Percentiles rank a stretch among this genome's conserved stretches.
Evolutionary conservation across 2,888 invertebrate species (phyloP).

Genomic region (Pinctada fucata): DNA sequence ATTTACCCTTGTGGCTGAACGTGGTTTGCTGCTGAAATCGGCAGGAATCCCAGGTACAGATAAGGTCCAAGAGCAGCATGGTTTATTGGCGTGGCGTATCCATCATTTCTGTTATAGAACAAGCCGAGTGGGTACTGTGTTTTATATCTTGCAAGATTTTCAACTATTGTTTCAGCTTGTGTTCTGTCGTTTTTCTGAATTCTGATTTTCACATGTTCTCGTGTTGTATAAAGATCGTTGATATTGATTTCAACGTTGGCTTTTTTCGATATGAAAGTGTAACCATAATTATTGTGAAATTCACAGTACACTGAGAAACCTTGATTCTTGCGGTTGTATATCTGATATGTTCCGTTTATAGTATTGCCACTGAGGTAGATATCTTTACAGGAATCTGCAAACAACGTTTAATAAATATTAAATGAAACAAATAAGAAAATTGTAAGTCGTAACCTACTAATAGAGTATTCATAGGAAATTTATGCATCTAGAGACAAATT

Average conservation of each 20-base stretch:
- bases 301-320: slow-evolving; percentile 48
- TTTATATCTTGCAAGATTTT: slow-evolving; percentile 39
- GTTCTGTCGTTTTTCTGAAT: slow-evolving; percentile 35
- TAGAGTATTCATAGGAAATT: no score
- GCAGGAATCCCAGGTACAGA: slow-evolving; percentile 45
- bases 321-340: slow-evolving; percentile 45
- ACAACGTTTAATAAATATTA: background rate
- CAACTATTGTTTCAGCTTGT: slow-evolving; percentile 42
- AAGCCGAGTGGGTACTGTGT: slow-evolving; percentile 29
- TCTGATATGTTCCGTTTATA: slow-evolving; percentile 38
- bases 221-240: slow-evolving; percentile 43
- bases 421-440: no score
- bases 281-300: slow-evolving; percentile 47
- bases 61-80: slow-evolving; percentile 41
- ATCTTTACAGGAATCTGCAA: slow-evolving; percentile 48
- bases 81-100: slow-evolving; percentile 39
- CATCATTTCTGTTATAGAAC: slow-evolving; percentile 41
- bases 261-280: slow-evolving; percentile 44
- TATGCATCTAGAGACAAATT: no score
- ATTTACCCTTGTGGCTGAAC: slow-evolving; percentile 21
- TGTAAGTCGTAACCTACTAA: no score
- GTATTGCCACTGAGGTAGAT: slow-evolving; percentile 37
- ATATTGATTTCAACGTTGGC: slow-evolving; percentile 43
- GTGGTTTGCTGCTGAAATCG: slow-evolving; percentile 25
- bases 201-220: slow-evolving; percentile 42